Conservation (phyloP, 2,113 vertebrate genomes). For the Agelaius tricolor region DNA sequence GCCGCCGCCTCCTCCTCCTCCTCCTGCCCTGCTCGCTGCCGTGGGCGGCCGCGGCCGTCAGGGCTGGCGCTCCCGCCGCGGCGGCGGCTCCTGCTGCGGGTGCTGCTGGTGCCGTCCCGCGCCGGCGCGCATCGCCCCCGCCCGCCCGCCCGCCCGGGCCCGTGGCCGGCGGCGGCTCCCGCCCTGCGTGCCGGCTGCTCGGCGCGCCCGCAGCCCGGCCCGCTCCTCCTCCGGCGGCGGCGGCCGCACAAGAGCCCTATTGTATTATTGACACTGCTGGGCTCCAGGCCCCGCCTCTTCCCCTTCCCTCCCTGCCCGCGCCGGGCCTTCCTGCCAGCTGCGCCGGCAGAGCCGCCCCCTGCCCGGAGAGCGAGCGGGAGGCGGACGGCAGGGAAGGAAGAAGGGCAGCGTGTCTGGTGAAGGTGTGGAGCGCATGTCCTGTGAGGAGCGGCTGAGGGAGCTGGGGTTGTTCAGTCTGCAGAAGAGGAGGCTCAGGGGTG, state of each 20-base stretch:
- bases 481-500: not conserved
- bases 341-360: not conserved
- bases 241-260: slow-evolving; percentile 87
- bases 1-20: too few species aligned
- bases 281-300: slow-evolving; percentile 84
- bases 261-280: slow-evolving; percentile 85
- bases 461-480: not conserved
- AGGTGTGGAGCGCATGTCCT: not conserved
- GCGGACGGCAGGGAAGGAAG: not conserved
- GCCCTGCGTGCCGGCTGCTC: not conserved
- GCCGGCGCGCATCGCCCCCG: too few species aligned
- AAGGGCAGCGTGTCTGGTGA: not conserved
- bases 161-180: not conserved
- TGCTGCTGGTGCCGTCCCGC: too few species aligned
- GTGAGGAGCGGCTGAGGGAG: not conserved
- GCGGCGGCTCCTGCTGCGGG: too few species aligned
- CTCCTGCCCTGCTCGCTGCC: too few species aligned
- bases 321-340: slow-evolving; percentile 53
- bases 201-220: slow-evolving; percentile 39
- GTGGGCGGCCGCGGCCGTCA: too few species aligned
- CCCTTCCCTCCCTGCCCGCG: slow-evolving; percentile 56
- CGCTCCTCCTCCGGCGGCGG: slow-evolving; percentile 28
- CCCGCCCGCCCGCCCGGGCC: too few species aligned
- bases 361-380: not conserved
- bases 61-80: too few species aligned